Evolutionary conservation across 2,888 invertebrate species (phyloP), one percentile per base, ranked within the genome.

Genomic region (Drosophila phalerata): DNA sequence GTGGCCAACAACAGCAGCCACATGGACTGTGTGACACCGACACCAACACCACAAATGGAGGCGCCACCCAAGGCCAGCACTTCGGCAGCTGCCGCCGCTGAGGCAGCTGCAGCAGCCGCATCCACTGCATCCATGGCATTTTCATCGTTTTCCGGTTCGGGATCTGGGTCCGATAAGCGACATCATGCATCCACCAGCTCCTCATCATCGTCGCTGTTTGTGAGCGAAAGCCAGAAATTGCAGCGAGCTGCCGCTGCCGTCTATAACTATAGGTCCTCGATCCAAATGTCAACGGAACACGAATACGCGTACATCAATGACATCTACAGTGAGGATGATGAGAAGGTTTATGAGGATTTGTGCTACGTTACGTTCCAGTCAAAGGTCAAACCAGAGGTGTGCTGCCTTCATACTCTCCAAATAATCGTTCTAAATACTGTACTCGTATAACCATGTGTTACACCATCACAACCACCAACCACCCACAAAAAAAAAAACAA

Each of bases 311-410:
- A 92, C 74, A 86, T 92, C 67, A 90, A 88, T 68, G 91, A 91
- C 65, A 90, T 92, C 79, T 91, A 91, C 72, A 90, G 89, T 72
- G 90, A 92, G 65, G 92, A 95, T 80, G 96, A 96, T 86, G 96
- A 97, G 92, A 96, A 96, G 93, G 96, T 97, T 90, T 97, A 97
- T 92, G 97, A 97, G 93, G 97, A 97, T 93, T 94, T 97, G 85
- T 97, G 97, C 94, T 97, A 96, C 93, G 96, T 97, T 91, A 96
- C 96, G 91, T 96, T 97, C 93, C 96, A 79, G 94, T 95, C 84
- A 93, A 94, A 80, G 93, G 94, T 91, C 38, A 85, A 89, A 80
- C 94, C 95, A 79, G 96, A 96, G 96, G 96, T 96, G 92, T 89
- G 89, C 88, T 61, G 63, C 63, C 73, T 57, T 67, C 53, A 45